Conservation (phyloP, 2,797 vertebrate genomes). For the Cottoperca gobio region DNA sequence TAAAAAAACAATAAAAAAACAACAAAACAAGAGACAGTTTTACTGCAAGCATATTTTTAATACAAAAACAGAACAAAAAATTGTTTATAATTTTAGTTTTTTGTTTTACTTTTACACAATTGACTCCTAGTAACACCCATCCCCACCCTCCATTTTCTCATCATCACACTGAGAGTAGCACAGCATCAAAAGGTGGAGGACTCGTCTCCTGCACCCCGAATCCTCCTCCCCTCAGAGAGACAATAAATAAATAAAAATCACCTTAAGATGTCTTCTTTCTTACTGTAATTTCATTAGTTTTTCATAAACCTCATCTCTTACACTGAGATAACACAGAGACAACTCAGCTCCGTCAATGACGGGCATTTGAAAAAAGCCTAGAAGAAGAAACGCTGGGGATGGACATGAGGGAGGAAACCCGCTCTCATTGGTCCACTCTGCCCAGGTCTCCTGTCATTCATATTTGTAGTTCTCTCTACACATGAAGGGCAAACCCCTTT, state of each 20-base stretch:
- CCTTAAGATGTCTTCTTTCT: conserved; percentile 73
- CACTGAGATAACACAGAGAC: conserved; percentile 68
- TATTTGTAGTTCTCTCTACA: conserved; percentile 72
- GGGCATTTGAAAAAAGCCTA: conserved; percentile 74
- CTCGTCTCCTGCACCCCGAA: conserved; percentile 57
- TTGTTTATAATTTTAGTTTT: conserved; percentile 86
- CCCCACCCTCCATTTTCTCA: conserved; percentile 45
- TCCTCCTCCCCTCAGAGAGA: conserved; percentile 64
- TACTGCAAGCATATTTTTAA: conserved; percentile 90
- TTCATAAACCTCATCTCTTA: conserved; percentile 78
- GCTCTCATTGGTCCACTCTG: conserved; percentile 59
- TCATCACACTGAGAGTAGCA: conserved; percentile 78
- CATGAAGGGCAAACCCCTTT: conserved; percentile 81
- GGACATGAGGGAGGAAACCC: conserved; percentile 55
- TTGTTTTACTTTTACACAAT: conserved; percentile 83
- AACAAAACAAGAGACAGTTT: conserved; percentile 36
- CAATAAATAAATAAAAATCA: conserved; percentile 91
- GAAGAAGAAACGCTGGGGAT: conserved; percentile 58
- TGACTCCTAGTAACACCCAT: conserved; percentile 63
- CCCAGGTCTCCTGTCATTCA: conserved; percentile 64
- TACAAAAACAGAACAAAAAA: conserved; percentile 88
- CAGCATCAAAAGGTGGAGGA: conserved; percentile 79
- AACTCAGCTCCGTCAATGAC: conserved; percentile 55
- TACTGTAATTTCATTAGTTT: conserved; percentile 73
- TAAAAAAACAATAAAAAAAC: neutral